Conservation (phyloP, 2,113 vertebrate genomes). For the Bettongia penicillata region DNA sequence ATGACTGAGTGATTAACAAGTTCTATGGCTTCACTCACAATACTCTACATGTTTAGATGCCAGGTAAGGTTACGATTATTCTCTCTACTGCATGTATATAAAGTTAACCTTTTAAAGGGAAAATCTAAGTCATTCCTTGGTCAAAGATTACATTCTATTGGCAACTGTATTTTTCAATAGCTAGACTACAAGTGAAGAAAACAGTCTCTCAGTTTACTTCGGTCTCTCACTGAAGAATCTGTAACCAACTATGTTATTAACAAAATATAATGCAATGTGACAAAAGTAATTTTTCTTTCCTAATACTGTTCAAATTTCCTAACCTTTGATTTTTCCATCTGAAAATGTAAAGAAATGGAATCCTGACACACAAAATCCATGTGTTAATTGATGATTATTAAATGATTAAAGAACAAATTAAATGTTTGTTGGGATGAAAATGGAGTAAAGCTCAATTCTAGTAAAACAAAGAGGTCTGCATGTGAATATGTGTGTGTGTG, state of each 20-base stretch:
- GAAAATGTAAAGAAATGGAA: neutral
- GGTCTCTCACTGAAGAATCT: neutral
- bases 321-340: neutral
- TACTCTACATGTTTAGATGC: neutral
- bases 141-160: neutral
- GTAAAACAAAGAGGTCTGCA: neutral
- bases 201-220: neutral
- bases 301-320: neutral
- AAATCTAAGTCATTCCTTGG: neutral
- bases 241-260: neutral
- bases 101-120: neutral
- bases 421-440: neutral
- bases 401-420: neutral
- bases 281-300: neutral
- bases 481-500: neutral
- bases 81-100: neutral
- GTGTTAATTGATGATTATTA: neutral
- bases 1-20: neutral
- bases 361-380: neutral
- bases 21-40: neutral
- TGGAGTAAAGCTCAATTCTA: neutral
- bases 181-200: neutral
- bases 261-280: neutral
- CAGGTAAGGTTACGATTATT: neutral
- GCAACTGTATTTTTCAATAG: neutral